A percentile compares a stretch with the other conserved stretches of the same genome.
These are phyloP conservation scores for Drosophila buzzatii DNA, from an alignment of 2,888 invertebrate genomes.

Conservation along the genomic window DNA sequence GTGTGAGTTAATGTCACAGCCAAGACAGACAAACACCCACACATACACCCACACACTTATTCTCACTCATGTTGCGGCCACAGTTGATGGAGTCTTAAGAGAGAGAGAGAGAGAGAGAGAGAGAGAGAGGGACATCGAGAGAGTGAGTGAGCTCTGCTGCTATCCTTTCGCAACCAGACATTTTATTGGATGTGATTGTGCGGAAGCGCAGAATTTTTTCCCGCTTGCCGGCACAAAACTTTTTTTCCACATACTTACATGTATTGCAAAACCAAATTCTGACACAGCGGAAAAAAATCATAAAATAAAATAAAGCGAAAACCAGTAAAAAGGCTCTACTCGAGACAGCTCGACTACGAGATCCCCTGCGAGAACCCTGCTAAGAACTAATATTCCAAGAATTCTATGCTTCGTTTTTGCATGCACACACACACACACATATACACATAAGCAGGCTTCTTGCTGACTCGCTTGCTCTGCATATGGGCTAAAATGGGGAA, in stretches of 20 bases:
- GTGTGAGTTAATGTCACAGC: constrained; percentile 34
- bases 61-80: constrained; percentile 19
- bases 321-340: too few species aligned
- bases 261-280: constrained; percentile 52
- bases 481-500: too few species aligned
- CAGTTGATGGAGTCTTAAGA: constrained; percentile 61
- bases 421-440: too few species aligned
- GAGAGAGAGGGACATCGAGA: constrained; percentile 3
- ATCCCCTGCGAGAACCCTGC: too few species aligned
- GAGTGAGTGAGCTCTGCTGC: constrained; percentile 9
- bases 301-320: constrained; percentile 13
- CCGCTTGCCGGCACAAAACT: constrained; percentile 42
- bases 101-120: constrained; percentile 10
- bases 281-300: constrained; percentile 27
- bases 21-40: constrained; percentile 55
- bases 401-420: too few species aligned
- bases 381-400: too few species aligned
- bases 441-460: too few species aligned
- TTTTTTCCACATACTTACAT: constrained; percentile 34
- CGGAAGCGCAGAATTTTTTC: constrained; percentile 74
- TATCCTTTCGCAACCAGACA: constrained; percentile 49
- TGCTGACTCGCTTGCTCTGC: too few species aligned
- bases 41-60: constrained; percentile 15
- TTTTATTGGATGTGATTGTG: constrained; percentile 80
- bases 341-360: too few species aligned